phyloP scores from a whole-genome alignment of 2,113 vertebrate species.

The Gnathonemus longibarbis region DNA sequence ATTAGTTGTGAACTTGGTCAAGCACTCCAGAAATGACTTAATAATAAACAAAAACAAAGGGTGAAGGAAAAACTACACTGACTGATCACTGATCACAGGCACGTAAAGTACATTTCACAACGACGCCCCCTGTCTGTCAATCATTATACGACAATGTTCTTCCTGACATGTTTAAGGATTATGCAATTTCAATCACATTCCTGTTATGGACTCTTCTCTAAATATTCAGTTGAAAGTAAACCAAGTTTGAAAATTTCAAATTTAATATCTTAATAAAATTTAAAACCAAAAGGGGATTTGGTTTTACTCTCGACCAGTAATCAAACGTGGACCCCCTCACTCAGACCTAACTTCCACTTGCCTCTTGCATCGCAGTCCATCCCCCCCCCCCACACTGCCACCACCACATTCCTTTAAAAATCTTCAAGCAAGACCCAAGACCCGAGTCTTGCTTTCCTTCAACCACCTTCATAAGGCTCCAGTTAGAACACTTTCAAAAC shows the following conservation, averaged over 20 bases:
- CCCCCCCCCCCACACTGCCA: no score
- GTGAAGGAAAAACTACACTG: background rate
- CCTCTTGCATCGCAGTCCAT: background rate
- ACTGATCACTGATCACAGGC: background rate
- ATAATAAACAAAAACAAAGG: background rate
- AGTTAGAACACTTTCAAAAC: background rate
- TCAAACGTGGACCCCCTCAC: background rate
- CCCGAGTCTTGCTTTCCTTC: background rate
- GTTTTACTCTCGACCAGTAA: background rate
- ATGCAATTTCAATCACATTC: background rate
- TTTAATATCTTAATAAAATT: background rate
- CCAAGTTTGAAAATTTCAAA: background rate
- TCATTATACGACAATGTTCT: background rate
- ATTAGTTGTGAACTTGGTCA: background rate
- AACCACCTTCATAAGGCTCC: background rate
- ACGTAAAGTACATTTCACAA: background rate
- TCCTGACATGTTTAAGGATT: background rate
- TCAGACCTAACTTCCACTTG: background rate
- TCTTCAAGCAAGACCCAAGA: background rate
- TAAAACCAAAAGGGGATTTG: background rate
- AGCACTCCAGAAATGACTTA: background rate
- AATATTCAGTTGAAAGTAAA: background rate
- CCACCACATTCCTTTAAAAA: background rate
- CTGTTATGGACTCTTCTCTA: background rate
- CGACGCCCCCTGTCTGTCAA: background rate